A percentile compares a stretch with the other conserved stretches of the same genome.
These are phyloP conservation scores for Apoderus coryli DNA, from an alignment of 2,888 invertebrate genomes.

Conservation along the genomic window DNA sequence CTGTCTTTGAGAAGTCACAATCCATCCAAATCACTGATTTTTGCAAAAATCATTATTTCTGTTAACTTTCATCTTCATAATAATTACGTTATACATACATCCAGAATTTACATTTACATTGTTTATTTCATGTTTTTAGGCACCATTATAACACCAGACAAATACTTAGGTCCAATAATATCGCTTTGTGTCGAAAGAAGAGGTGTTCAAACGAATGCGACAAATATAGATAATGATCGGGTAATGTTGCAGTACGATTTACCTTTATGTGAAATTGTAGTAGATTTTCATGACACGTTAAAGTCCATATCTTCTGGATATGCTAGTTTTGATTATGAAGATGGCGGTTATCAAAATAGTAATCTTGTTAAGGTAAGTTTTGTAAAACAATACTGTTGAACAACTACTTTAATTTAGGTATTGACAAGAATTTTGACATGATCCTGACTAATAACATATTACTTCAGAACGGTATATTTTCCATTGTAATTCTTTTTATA, in stretches of 20 bases:
- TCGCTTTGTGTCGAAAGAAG: constrained; percentile 62
- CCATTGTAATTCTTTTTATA: too few relatives aligned
- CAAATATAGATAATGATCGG: constrained; percentile 68
- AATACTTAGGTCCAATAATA: constrained; percentile 55
- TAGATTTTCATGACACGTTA: constrained; percentile 87
- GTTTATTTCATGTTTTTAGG: constrained; percentile 40
- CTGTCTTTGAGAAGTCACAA: too few relatives aligned
- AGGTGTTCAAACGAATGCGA: constrained; percentile 52
- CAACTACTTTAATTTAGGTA: not conserved
- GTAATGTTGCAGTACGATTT: constrained; percentile 69
- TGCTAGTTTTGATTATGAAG: constrained; percentile 90
- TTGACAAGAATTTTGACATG: too few relatives aligned
- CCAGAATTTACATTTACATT: too few relatives aligned
- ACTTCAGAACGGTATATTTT: too few relatives aligned
- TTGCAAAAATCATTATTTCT: too few relatives aligned
- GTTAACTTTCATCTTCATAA: too few relatives aligned
- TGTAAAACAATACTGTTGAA: constrained; percentile 1
- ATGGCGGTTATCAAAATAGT: constrained; percentile 65
- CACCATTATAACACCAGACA: constrained; percentile 76
- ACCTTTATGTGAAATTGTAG: constrained; percentile 84
- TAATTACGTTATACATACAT: too few relatives aligned
- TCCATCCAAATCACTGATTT: too few relatives aligned
- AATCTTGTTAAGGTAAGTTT: constrained; percentile 59
- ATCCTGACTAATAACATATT: too few relatives aligned
- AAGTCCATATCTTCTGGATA: constrained; percentile 88